phyloP scores from a whole-genome alignment of 2,888 invertebrate species.

The Eulithis prunata region DNA sequence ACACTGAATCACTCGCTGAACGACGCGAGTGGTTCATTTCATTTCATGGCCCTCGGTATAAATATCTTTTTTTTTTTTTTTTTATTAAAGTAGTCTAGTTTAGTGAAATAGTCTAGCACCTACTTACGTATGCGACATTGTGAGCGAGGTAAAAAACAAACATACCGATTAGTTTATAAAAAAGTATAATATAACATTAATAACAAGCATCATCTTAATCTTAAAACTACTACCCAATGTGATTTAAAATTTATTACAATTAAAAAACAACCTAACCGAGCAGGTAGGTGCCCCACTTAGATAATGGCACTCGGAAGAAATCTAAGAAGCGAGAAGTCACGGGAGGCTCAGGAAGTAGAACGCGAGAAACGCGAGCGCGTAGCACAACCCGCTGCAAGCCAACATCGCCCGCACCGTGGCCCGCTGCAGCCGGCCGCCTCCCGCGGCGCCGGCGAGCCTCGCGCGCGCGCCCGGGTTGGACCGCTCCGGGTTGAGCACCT shows the following conservation, averaged over 20 bases:
- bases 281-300: background rate
- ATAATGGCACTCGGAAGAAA: conserved; percentile 6
- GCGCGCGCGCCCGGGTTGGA: conserved; percentile 42
- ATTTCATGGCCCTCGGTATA: too few relatives aligned
- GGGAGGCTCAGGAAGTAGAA: conserved; percentile 74
- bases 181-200: conserved; percentile 8
- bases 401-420: conserved; percentile 82
- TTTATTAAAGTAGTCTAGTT: too few relatives aligned
- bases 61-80: too few relatives aligned
- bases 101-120: too few relatives aligned
- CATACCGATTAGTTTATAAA: background rate
- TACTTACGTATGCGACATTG: too few relatives aligned
- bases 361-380: conserved; percentile 68
- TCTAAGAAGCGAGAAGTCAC: too few relatives aligned
- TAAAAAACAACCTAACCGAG: conserved; percentile 1
- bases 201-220: conserved; percentile 6
- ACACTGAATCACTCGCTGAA: too few relatives aligned
- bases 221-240: background rate
- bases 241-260: background rate
- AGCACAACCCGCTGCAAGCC: conserved; percentile 77
- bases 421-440: conserved; percentile 59
- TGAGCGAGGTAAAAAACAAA: background rate
- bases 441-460: conserved; percentile 60
- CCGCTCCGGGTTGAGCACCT: conserved; percentile 30
- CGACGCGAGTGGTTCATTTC: too few relatives aligned